Conservation (phyloP, 1,140 invertebrate species). For the Drosophila pandora region DNA sequence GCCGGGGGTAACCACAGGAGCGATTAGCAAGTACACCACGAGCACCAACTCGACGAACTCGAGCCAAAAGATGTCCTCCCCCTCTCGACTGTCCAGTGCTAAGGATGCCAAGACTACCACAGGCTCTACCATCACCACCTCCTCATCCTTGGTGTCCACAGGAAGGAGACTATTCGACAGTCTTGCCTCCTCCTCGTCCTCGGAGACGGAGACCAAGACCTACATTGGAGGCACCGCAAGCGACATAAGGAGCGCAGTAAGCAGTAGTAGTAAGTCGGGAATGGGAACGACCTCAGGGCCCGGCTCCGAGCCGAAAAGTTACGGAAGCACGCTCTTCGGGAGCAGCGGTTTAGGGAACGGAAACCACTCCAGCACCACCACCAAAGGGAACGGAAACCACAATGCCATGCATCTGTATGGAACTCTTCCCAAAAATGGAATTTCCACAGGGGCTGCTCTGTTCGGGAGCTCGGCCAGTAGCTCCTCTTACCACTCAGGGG, state of each 20-base stretch:
- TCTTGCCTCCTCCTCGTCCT: slow-evolving; percentile 72
- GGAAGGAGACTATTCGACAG: slow-evolving; percentile 78
- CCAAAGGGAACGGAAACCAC: slow-evolving; percentile 64
- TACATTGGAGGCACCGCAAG: slow-evolving; percentile 70
- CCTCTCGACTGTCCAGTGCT: slow-evolving; percentile 49
- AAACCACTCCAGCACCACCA: slow-evolving; percentile 57
- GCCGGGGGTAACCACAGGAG: slow-evolving; percentile 58
- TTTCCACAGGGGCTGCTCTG: slow-evolving; percentile 55
- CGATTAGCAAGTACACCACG: slow-evolving; percentile 69
- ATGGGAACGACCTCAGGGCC: slow-evolving; percentile 6
- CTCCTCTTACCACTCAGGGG: slow-evolving; percentile 59
- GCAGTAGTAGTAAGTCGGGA: slow-evolving; percentile 59
- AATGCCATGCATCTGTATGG: slow-evolving; percentile 80
- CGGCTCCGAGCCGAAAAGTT: slow-evolving; percentile 56
- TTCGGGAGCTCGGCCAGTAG: slow-evolving; percentile 56
- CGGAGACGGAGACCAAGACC: slow-evolving; percentile 75
- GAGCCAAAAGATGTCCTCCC: slow-evolving; percentile 62
- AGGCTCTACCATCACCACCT: slow-evolving; percentile 46
- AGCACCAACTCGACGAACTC: slow-evolving; percentile 37
- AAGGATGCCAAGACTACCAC: slow-evolving; percentile 39
- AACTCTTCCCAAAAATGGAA: slow-evolving; percentile 79
- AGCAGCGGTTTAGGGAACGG: slow-evolving; percentile 64
- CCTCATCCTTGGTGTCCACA: slow-evolving; percentile 70
- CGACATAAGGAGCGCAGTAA: slow-evolving; percentile 58
- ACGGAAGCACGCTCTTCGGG: slow-evolving; percentile 62